phyloP scores from a whole-genome alignment of 2,113 vertebrate species.

The Mustelus asterias region DNA sequence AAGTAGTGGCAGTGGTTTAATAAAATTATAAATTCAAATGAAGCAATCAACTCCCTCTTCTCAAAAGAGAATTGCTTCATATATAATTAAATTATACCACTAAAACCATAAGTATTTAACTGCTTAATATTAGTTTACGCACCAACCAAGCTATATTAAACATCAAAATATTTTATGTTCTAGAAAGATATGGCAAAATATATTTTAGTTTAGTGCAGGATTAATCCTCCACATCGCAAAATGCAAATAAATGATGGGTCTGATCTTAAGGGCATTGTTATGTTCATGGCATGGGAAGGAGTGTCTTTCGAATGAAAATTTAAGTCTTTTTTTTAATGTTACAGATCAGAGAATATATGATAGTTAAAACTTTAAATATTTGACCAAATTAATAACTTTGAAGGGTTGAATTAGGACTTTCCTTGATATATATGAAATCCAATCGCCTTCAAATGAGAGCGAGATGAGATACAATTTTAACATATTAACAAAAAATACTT shows the following conservation, averaged over 20 bases:
- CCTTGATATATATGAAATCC: background rate
- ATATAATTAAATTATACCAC: background rate
- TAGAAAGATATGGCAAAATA: background rate
- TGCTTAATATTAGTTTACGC: background rate
- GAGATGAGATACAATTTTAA: background rate
- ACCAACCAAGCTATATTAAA: background rate
- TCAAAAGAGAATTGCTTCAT: background rate
- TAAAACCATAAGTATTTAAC: background rate
- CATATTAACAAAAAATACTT: background rate
- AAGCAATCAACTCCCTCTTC: background rate
- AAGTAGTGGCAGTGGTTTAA: background rate
- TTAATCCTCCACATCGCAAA: background rate
- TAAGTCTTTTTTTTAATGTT: background rate
- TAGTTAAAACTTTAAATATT: background rate
- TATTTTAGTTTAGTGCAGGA: background rate
- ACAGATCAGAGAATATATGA: background rate
- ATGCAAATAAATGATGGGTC: background rate
- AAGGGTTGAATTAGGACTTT: background rate
- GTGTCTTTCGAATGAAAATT: background rate
- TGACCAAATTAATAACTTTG: background rate
- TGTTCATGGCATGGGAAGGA: background rate
- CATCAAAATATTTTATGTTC: background rate
- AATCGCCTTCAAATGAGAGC: background rate
- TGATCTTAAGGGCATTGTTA: background rate
- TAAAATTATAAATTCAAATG: background rate